These are phyloP conservation scores for Troides aeacus DNA, from an alignment of 2,888 invertebrate genomes.

Conservation along the genomic window DNA sequence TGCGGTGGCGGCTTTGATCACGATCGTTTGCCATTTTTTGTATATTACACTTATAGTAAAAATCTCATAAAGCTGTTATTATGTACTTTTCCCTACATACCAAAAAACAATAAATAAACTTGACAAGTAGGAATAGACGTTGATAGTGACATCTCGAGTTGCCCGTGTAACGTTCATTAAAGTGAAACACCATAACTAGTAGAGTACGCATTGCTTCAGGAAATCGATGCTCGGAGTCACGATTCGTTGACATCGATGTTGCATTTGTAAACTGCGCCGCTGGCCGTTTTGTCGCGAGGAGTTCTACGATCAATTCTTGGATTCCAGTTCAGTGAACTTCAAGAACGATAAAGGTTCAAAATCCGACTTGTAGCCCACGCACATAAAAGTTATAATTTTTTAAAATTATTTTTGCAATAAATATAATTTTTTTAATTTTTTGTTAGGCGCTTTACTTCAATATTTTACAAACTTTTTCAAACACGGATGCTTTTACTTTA, in stretches of 20 bases:
- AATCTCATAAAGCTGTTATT: background rate
- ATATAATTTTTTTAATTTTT: too few species aligned
- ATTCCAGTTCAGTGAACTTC: too few species aligned
- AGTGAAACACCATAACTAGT: background rate
- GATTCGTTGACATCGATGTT: background rate
- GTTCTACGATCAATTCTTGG: too few species aligned
- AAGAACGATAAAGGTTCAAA: too few species aligned
- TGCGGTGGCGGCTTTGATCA: conserved; percentile 41
- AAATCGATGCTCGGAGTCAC: background rate
- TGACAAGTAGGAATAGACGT: background rate
- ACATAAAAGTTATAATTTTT: too few species aligned
- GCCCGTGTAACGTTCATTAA: background rate
- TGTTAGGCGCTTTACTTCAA: too few species aligned
- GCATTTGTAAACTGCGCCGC: too few species aligned
- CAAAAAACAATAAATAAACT: background rate
- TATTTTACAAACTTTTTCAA: too few species aligned
- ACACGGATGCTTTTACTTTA: too few species aligned
- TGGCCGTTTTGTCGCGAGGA: too few species aligned
- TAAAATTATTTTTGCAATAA: too few species aligned
- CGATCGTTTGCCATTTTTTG: conserved; percentile 44
- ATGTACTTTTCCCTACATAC: background rate
- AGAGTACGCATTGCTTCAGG: background rate
- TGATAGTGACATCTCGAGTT: background rate
- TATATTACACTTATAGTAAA: background rate
- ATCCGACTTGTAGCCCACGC: too few species aligned